Evolutionary conservation across 2,113 vertebrate genomes (phyloP).

Genomic region (Menura novaehollandiae): DNA sequence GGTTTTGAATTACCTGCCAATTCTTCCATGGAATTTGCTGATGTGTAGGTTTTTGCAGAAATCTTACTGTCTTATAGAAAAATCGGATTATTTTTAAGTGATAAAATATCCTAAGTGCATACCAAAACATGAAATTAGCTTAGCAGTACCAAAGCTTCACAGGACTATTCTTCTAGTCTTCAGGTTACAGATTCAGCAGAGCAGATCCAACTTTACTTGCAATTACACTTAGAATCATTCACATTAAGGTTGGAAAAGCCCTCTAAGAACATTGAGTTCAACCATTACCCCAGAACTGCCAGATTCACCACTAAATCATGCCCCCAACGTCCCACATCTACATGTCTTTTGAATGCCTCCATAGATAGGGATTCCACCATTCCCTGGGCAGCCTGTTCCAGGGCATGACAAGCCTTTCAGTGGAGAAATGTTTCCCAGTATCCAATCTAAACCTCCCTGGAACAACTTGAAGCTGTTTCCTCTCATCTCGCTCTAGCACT

Average conservation of each 20-base stretch:
- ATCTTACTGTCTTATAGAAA: not conserved
- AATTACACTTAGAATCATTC: not conserved
- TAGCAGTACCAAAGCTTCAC: not conserved
- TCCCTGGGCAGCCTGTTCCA: not conserved
- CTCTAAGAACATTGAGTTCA: not conserved
- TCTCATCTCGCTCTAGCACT: not conserved
- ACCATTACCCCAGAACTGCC: fast-evolving
- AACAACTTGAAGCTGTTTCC: fast-evolving
- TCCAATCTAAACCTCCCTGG: not conserved
- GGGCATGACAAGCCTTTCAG: too few relatives aligned
- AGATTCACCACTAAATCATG: not conserved
- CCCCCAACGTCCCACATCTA: too few relatives aligned
- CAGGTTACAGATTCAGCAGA: not conserved
- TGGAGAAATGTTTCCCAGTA: too few relatives aligned
- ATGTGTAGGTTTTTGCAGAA: not conserved
- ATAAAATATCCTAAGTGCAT: not conserved
- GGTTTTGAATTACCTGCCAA: not conserved
- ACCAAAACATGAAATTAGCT: not conserved
- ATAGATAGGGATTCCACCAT: not conserved
- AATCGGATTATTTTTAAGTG: not conserved
- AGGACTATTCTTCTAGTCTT: not conserved
- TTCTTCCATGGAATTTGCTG: not conserved
- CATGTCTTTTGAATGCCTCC: not conserved
- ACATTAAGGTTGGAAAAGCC: not conserved
- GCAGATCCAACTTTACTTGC: not conserved